A percentile compares a stretch with the other conserved stretches of the same genome.
Conservation (phyloP, 1,140 invertebrate species). For the Apocrypta bakeri region DNA sequence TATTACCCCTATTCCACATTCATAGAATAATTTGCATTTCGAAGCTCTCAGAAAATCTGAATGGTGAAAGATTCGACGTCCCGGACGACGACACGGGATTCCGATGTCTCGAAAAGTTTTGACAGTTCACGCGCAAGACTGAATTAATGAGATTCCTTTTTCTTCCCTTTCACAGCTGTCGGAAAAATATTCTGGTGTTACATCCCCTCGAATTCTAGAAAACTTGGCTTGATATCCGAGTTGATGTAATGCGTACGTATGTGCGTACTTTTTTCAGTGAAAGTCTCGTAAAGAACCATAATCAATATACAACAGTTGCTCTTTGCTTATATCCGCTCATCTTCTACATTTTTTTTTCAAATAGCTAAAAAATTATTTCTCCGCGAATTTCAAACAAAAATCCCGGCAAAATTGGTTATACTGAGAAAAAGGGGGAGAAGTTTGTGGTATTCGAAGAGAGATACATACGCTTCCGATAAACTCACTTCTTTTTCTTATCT, state of each 20-base stretch:
- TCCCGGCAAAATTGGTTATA: constrained; percentile 18
- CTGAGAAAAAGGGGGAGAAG: background rate
- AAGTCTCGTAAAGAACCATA: constrained; percentile 11
- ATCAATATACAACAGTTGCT: background rate
- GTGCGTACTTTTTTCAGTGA: background rate
- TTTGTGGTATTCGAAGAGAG: background rate
- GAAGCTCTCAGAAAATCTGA: constrained; percentile 41
- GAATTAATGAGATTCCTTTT: constrained; percentile 71
- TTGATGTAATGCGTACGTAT: constrained; percentile 19
- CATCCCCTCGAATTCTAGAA: constrained; percentile 25
- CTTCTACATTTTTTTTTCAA: background rate
- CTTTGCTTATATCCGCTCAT: background rate
- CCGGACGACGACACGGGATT: constrained; percentile 45
- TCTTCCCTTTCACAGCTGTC: constrained; percentile 50
- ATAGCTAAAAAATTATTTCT: background rate
- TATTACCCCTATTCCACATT: constrained; percentile 47
- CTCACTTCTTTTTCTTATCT: constrained; percentile 40
- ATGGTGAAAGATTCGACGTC: constrained; percentile 10
- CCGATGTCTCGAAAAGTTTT: constrained; percentile 65
- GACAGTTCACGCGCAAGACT: constrained; percentile 54
- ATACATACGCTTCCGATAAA: background rate
- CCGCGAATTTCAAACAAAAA: constrained; percentile 25
- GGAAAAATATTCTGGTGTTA: constrained; percentile 61
- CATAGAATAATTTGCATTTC: constrained; percentile 53
- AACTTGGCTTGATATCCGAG: constrained; percentile 14